Evolutionary conservation across 2,797 vertebrate species (phyloP).

Genomic region (Mareca strepera): DNA sequence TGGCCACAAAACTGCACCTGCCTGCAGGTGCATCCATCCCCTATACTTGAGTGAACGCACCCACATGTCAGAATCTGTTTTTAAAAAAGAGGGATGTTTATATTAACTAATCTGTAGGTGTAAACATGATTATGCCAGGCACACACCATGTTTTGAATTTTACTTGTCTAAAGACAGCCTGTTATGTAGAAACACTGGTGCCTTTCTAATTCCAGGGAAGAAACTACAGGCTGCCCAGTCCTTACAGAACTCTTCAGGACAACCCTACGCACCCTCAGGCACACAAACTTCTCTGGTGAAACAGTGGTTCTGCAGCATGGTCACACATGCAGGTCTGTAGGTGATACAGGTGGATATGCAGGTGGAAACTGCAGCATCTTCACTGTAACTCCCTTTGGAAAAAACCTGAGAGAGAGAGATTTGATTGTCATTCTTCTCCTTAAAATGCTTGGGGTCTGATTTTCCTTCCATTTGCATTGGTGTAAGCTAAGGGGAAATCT

Average conservation of each 20-base stretch:
- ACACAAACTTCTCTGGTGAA: neutral
- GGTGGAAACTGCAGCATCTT: neutral
- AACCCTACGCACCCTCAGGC: neutral
- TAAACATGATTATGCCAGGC: neutral
- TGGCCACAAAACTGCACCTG: neutral
- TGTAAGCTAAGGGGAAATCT: neutral
- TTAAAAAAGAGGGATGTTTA: neutral
- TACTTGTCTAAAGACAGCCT: neutral
- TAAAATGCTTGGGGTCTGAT: neutral
- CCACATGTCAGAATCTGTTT: fast-evolving
- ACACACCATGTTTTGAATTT: neutral
- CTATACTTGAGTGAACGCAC: fast-evolving
- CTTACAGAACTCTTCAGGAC: neutral
- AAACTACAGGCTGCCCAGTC: neutral
- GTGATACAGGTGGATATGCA: neutral
- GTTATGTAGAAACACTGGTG: neutral
- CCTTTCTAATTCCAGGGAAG: neutral
- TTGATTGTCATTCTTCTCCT: neutral
- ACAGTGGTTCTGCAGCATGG: neutral
- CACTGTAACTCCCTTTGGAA: neutral
- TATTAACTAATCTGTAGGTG: neutral
- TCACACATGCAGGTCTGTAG: neutral
- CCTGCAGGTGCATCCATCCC: neutral
- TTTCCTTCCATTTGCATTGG: neutral
- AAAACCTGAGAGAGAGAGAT: neutral